Evolutionary conservation across 2,113 vertebrate genomes (phyloP).

Genomic region (Lanius collurio): DNA sequence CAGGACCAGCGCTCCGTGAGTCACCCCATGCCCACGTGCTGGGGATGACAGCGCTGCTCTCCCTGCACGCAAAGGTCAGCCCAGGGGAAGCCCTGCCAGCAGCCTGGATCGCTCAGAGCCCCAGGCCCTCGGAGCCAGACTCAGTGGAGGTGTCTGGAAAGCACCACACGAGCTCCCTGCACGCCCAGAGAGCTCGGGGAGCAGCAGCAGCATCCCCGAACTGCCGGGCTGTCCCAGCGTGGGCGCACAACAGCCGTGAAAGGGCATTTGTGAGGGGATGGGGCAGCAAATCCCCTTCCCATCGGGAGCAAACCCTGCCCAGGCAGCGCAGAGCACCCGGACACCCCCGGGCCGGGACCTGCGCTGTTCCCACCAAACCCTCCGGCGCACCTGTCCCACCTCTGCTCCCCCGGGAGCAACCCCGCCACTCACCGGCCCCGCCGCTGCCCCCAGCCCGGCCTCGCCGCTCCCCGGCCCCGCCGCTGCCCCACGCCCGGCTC

Average conservation of each 20-base stretch:
- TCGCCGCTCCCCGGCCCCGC: background rate
- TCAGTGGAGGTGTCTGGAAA: accelerated
- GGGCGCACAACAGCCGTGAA: accelerated
- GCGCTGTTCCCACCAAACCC: accelerated
- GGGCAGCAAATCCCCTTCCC: background rate
- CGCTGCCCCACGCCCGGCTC: background rate
- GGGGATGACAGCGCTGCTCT: background rate
- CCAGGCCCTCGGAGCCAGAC: background rate
- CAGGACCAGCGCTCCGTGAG: background rate
- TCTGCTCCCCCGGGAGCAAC: too few species aligned
- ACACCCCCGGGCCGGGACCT: background rate
- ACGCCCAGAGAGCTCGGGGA: background rate
- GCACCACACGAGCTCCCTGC: background rate
- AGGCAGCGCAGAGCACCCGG: background rate
- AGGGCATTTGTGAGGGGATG: accelerated
- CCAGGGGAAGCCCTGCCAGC: background rate
- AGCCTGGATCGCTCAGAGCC: background rate
- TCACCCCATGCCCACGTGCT: background rate
- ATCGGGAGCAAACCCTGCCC: accelerated
- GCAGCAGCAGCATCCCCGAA: background rate
- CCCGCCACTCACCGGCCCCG: background rate
- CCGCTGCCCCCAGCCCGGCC: too few species aligned
- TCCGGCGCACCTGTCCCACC: too few species aligned
- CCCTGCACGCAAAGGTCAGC: background rate
- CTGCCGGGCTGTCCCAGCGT: accelerated